Percentiles rank a stretch among this genome's conserved stretches.
Evolutionary conservation across 2,888 invertebrate species (phyloP).

Genomic region (Megastigmus dorsalis): DNA sequence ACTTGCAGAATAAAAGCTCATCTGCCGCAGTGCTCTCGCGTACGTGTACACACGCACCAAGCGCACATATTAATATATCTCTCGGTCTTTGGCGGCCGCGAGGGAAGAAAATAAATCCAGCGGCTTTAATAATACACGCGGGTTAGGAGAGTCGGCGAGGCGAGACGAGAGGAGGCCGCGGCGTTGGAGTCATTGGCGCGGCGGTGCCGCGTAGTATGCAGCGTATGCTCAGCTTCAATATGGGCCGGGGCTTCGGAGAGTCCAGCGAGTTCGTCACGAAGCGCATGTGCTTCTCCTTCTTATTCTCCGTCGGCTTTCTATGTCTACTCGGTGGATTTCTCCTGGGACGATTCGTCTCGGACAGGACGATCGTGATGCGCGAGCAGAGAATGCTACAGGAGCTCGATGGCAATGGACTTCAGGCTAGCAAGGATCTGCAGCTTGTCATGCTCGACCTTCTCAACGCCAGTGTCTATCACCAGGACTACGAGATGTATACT

Average conservation of each 20-base stretch:
- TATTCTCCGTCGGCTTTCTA: slow-evolving; percentile 75
- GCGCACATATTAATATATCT: slow-evolving; percentile 27
- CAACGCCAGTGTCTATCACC: slow-evolving; percentile 31
- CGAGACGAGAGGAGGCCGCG: no score
- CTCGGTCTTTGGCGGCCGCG: neutral
- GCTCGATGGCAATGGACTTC: slow-evolving; percentile 66
- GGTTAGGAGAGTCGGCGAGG: no score
- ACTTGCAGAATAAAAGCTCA: no score
- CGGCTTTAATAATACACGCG: no score
- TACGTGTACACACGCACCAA: neutral
- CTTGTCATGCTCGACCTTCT: slow-evolving; percentile 50
- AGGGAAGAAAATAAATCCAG: slow-evolving; percentile 14
- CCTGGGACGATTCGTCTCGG: slow-evolving; percentile 74
- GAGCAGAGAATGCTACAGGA: slow-evolving; percentile 56
- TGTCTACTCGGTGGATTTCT: slow-evolving; percentile 75
- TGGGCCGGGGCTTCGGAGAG: slow-evolving; percentile 70
- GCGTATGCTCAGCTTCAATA: slow-evolving; percentile 74
- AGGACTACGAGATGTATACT: slow-evolving; percentile 33
- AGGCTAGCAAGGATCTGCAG: slow-evolving; percentile 62
- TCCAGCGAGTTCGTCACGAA: slow-evolving; percentile 74
- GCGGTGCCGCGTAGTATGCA: slow-evolving; percentile 68
- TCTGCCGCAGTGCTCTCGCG: no score
- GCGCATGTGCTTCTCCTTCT: slow-evolving; percentile 74
- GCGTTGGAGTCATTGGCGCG: no score
- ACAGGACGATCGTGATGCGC: slow-evolving; percentile 54